Percentiles rank a stretch among this genome's conserved stretches.
Conservation (phyloP, 1,140 invertebrate genomes). For the Drosophila melanica region DNA sequence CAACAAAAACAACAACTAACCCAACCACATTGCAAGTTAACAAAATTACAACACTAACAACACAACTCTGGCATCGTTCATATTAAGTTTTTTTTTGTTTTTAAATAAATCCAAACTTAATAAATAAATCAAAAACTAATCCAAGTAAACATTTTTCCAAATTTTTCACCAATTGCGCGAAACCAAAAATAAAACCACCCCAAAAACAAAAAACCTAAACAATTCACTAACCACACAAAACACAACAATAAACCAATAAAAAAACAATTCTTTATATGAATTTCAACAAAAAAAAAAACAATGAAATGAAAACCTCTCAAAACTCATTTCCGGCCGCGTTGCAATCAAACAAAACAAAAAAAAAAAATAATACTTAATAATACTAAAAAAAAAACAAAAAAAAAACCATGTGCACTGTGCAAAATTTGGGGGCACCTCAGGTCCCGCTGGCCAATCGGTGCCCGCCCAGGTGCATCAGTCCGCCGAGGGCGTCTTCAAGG, state of each 20-base stretch:
- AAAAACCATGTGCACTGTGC: constrained; percentile 23
- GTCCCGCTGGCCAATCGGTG: constrained; percentile 93
- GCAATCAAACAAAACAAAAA: constrained; percentile 44
- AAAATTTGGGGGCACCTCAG: constrained; percentile 74
- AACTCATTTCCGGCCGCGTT: constrained; percentile 74
- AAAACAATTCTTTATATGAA: constrained; percentile 53
- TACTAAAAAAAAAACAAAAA: constrained; percentile 31
- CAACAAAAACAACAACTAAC: constrained; percentile 13
- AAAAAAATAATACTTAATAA: constrained; percentile 56
- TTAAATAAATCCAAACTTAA: constrained; percentile 34
- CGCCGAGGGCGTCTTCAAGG: constrained; percentile 91
- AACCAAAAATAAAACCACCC: constrained; percentile 36
- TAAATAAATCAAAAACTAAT: constrained; percentile 69
- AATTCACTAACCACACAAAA: constrained; percentile 59
- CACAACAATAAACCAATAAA: constrained; percentile 33
- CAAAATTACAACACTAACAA: constrained; percentile 15
- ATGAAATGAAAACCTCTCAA: constrained; percentile 61
- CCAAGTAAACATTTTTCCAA: constrained; percentile 70
- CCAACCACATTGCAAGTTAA: constrained; percentile 54
- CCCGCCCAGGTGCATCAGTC: constrained; percentile 93
- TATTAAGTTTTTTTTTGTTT: constrained; percentile 5
- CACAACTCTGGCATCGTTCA: constrained; percentile 13
- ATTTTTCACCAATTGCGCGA: constrained; percentile 60
- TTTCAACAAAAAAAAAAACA: constrained; percentile 62
- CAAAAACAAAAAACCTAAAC: constrained; percentile 16